Evolutionary conservation across 2,113 vertebrate genomes (phyloP), one percentile per base, ranked within the genome.

Genomic region (Junco hyemalis): DNA sequence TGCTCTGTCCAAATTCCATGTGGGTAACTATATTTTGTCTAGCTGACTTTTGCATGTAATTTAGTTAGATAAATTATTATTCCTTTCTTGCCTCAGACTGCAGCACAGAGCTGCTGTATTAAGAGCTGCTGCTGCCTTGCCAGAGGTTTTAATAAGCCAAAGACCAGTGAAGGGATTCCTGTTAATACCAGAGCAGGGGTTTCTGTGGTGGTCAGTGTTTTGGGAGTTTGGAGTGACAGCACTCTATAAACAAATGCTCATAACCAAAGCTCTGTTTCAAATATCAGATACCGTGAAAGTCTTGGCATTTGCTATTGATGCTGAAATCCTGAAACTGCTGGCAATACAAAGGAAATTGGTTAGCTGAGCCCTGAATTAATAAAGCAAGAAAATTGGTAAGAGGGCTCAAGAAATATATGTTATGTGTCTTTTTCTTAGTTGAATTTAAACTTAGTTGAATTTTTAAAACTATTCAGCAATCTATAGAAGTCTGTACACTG

Each of bases 21-120:
- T 40, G 35, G 12, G 33, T 65, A 90, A 54, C 50, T 61, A 24
- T 66, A 77, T 94, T 94, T 93, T 94, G 56, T 78, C 56, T 80
- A 61, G 56, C 26, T 88, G 77, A 90, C 60, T 74, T 86, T 88
- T 88, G 24, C 60, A 53, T 86, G n/a, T 88, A 79, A 88, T 92
- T 90, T 48, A 78, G 71, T 81, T 81, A 59, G 76, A 57, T 40
- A 50, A 12, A 33, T 92, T 86, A 70, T 93, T 83, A 61, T 88
- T 92, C 53, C 33, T 87, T 60, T 40, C 44, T 90, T 95, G 71
- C 81, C 31, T 90, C 69, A 64, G 47, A 38, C 44, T 60, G 26
- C 59, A 83, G 11, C 56, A 74, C 47, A 85, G 70, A 89, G 23
- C 28, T 71, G 33, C 68, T 84, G 36, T 83, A 38, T 72, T 81